These are phyloP conservation scores for Procambarus virginalis DNA, from an alignment of 1,140 invertebrate genomes.

Conservation along the genomic window DNA sequence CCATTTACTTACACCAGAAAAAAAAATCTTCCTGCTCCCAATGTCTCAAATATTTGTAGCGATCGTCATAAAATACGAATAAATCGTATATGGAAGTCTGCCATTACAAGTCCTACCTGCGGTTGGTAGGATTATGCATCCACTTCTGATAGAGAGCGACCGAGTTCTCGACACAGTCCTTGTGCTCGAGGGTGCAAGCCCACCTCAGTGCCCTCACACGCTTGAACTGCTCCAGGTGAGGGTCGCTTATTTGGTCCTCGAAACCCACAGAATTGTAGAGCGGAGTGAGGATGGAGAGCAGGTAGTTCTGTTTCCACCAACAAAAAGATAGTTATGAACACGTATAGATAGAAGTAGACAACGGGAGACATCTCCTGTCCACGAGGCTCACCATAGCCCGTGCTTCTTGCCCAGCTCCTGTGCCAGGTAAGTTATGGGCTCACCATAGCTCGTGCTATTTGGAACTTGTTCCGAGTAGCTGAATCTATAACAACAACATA, in stretches of 20 bases:
- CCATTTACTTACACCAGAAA: background rate
- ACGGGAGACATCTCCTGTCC: too few species aligned
- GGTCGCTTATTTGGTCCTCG: slow-evolving; percentile 52
- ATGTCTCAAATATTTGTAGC: too few species aligned
- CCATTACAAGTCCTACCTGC: background rate
- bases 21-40: too few species aligned
- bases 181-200: slow-evolving; percentile 59
- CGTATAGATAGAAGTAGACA: background rate
- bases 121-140: slow-evolving; percentile 69
- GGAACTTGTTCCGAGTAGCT: too few species aligned
- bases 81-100: too few species aligned
- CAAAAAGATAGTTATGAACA: background rate
- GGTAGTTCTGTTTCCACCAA: slow-evolving; percentile 3
- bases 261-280: slow-evolving; percentile 69
- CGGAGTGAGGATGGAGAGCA: slow-evolving; percentile 55
- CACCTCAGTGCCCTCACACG: slow-evolving; percentile 49
- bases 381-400: too few species aligned
- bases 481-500: too few species aligned
- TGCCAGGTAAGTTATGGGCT: too few species aligned
- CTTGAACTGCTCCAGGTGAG: slow-evolving; percentile 67
- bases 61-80: too few species aligned
- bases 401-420: too few species aligned
- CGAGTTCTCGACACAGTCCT: slow-evolving; percentile 56
- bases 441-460: too few species aligned
- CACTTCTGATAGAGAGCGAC: slow-evolving; percentile 71